Evolutionary conservation across 2,797 vertebrate species (phyloP).

Genomic region (Rhynchonycteris naso): DNA sequence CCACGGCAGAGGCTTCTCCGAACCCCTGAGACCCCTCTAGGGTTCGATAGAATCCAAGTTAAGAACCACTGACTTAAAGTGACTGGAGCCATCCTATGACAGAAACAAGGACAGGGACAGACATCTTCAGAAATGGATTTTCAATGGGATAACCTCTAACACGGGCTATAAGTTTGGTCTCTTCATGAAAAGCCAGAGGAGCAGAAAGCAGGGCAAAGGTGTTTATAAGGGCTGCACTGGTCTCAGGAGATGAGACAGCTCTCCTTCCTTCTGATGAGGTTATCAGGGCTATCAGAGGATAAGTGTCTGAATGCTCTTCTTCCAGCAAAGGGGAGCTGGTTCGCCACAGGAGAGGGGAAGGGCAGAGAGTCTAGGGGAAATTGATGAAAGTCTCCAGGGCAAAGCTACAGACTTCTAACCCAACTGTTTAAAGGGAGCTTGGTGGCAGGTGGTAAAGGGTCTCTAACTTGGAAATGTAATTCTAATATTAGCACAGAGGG

Average conservation of each 20-base stretch:
- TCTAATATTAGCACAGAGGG: not conserved
- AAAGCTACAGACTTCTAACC: not conserved
- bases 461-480: not conserved
- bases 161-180: not conserved
- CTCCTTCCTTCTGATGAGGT: not conserved
- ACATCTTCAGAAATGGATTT: not conserved
- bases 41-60: no score
- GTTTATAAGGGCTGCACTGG: not conserved
- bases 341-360: not conserved
- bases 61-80: no score
- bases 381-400: not conserved
- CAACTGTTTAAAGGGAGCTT: not conserved
- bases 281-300: not conserved
- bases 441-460: not conserved
- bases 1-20: no score
- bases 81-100: not conserved
- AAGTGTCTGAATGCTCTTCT: not conserved
- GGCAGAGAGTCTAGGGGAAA: not conserved
- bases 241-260: not conserved
- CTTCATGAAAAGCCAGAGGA: not conserved
- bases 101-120: not conserved
- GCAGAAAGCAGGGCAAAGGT: not conserved
- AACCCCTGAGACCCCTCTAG: no score
- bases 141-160: not conserved
- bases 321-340: not conserved